Conservation (phyloP, 2,113 vertebrate species). For the Vidua chalybeata region DNA sequence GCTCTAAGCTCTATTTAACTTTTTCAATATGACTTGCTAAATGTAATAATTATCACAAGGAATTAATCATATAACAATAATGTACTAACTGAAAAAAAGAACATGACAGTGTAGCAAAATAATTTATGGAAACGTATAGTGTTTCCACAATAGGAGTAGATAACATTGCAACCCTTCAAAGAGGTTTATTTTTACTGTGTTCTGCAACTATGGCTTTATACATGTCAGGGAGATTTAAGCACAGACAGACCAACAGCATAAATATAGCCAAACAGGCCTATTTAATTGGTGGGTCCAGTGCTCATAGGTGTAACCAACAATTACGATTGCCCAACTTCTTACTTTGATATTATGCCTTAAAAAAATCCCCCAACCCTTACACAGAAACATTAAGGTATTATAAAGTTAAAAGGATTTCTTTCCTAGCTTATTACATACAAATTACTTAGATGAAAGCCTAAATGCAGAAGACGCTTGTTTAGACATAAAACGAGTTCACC, state of each 20-base stretch:
- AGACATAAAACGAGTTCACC: not conserved
- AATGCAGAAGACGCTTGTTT: not conserved
- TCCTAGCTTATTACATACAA: not conserved
- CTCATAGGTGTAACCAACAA: not conserved
- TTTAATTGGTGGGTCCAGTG: not conserved
- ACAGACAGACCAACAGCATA: not conserved
- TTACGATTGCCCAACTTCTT: not conserved
- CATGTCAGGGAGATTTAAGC: not conserved
- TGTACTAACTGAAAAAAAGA: not conserved
- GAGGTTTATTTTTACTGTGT: not conserved
- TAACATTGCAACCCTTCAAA: not conserved
- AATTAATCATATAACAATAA: not conserved
- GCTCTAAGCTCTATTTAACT: constrained; percentile 12
- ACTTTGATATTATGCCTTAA: not conserved
- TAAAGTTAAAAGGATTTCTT: not conserved
- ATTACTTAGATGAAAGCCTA: not conserved
- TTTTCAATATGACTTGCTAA: constrained; percentile 24
- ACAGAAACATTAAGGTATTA: not conserved
- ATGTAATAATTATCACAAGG: not conserved
- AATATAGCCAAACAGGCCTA: not conserved
- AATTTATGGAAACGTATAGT: not conserved
- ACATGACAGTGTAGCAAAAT: not conserved
- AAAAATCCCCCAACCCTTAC: not conserved
- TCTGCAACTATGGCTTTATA: not conserved
- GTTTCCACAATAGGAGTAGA: not conserved